Evolutionary conservation across 2,113 vertebrate species (phyloP), one percentile per base, ranked within the genome.

Genomic region (Malurus elegans): DNA sequence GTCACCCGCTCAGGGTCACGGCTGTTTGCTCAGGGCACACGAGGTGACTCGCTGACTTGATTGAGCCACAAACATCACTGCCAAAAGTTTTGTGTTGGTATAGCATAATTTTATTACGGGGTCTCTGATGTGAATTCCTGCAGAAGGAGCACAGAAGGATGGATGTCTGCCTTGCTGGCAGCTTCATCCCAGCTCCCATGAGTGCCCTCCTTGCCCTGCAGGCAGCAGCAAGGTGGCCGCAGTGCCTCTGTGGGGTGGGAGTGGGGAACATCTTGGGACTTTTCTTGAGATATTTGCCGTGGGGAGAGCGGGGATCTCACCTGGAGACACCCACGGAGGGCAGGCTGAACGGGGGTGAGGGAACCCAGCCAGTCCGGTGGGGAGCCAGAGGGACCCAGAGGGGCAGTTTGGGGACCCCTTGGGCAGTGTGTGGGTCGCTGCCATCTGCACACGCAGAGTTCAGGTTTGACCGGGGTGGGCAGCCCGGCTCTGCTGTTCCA

Each of bases 361-460:
- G 42, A 71, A 2, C 50, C 21, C 64, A 3, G 1, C 3, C 2
- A 19, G 31, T 29, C 26, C 18, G 23, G 26, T 1, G 2, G 12
- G 13, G 12, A 88, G 10, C 14, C 36, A 32, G 71, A n/a, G 21
- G 13, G 40, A 60, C 18, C 5, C 0, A 1, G 69, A 36, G 32
- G 20, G 15, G 6, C 44, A 5, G 65, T 26, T 8, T 71, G 78
- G 54, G 62, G 18, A 58, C 21, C 12, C 25, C 19, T 45, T 38
- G 19, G 48, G 54, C 61, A 34, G 56, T 2, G 0, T 45, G 70
- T 25, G 38, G 17, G 47, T 61, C 6, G 0, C 26, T 70, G 61
- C 14, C 18, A 2, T 29, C 25, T 12, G 8, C 1, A 0, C 6
- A 5, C 0, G 1, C 1, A 0, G 62, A 50, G 34, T 25, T 60